Conservation (phyloP, 2,888 invertebrate species). For the Magallana nippona region DNA sequence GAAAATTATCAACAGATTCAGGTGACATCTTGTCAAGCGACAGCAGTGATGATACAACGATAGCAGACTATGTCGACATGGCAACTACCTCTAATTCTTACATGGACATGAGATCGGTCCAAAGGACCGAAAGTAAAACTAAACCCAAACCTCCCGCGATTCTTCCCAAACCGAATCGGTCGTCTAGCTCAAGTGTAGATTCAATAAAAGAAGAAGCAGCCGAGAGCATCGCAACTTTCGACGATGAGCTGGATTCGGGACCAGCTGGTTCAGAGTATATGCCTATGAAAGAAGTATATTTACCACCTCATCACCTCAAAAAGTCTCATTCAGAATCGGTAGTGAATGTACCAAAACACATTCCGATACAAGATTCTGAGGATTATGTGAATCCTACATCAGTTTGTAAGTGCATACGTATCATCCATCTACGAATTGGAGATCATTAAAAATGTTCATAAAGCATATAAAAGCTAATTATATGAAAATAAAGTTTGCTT, state of each 20-base stretch:
- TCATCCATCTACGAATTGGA: too few relatives aligned
- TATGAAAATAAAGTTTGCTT: too few relatives aligned
- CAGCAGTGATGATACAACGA: not conserved
- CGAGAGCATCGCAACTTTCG: not conserved
- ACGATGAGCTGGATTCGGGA: not conserved
- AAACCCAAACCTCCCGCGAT: not conserved
- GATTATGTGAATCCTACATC: not conserved
- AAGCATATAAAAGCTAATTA: too few relatives aligned
- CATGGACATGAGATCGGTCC: not conserved
- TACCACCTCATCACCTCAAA: not conserved
- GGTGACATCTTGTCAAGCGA: too few relatives aligned
- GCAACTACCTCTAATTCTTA: not conserved
- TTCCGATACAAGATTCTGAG: not conserved
- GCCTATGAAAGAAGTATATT: not conserved
- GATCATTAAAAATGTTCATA: too few relatives aligned
- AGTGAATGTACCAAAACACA: not conserved
- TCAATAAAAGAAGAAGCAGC: not conserved
- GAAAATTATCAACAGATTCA: not conserved
- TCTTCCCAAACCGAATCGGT: not conserved
- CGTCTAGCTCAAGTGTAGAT: not conserved
- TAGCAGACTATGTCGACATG: slow-evolving; percentile 6
- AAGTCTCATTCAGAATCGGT: not conserved
- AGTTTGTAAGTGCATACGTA: not conserved
- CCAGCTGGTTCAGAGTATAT: not conserved
- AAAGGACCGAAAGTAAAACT: not conserved